Percentiles rank a stretch among this genome's conserved stretches.
These are phyloP conservation scores for Drosophila hydei DNA, from an alignment of 1,140 invertebrate genomes.

Conservation along the genomic window DNA sequence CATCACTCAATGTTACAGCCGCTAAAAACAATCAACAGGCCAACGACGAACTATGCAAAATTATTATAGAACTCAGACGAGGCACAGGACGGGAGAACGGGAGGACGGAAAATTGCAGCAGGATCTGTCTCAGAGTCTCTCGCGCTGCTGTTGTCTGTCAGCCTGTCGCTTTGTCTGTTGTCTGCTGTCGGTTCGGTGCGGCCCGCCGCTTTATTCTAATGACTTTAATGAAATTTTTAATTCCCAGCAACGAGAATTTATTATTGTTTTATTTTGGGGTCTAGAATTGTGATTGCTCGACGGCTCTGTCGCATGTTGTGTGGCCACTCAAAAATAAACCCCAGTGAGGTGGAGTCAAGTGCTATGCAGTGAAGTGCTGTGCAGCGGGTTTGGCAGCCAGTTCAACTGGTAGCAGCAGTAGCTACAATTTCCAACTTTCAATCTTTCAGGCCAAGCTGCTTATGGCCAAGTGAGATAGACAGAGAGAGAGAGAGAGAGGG, in stretches of 20 bases:
- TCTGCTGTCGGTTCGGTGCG: slow-evolving; percentile 53
- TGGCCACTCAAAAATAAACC: slow-evolving; percentile 78
- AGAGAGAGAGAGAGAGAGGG: background rate
- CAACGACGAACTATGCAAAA: slow-evolving; percentile 68
- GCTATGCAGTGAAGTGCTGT: slow-evolving; percentile 27
- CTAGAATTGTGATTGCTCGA: slow-evolving; percentile 25
- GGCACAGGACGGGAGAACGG: background rate
- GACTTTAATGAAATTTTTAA: slow-evolving; percentile 76
- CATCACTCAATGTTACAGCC: slow-evolving; percentile 75
- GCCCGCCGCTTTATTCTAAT: slow-evolving; percentile 64
- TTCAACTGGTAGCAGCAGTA: slow-evolving; percentile 34
- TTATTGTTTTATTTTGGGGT: slow-evolving; percentile 65
- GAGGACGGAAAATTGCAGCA: too few relatives aligned
- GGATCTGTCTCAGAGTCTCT: slow-evolving; percentile 12
- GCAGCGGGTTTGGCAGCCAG: slow-evolving; percentile 47
- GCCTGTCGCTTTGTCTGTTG: slow-evolving; percentile 42
- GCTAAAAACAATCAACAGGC: slow-evolving; percentile 76
- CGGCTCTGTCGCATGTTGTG: slow-evolving; percentile 51
- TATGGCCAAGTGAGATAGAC: background rate
- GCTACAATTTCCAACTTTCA: slow-evolving; percentile 19
- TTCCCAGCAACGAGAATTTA: slow-evolving; percentile 67
- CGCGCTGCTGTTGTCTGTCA: slow-evolving; percentile 22
- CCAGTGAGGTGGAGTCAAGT: slow-evolving; percentile 29
- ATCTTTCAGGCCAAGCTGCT: slow-evolving; percentile 23
- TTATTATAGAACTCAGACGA: slow-evolving; percentile 33